A percentile compares a stretch with the other conserved stretches of the same genome.
Conservation (phyloP, 2,113 vertebrate genomes). For the Paraplagusia blochii region DNA sequence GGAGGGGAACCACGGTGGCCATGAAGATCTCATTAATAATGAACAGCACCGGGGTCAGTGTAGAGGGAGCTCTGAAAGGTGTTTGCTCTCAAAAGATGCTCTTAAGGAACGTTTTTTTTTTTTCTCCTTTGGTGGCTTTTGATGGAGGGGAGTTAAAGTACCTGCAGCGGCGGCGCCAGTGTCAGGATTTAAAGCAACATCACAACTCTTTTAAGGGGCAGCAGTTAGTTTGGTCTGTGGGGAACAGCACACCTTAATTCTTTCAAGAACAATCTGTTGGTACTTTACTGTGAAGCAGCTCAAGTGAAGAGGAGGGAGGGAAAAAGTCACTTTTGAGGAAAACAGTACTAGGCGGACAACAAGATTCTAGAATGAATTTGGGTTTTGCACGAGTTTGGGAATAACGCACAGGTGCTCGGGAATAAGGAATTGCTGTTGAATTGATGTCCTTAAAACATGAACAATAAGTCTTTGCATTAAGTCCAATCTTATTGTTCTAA, state of each 20-base stretch:
- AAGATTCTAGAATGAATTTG: no score
- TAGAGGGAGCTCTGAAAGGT: conserved; percentile 59
- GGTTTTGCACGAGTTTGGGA: no score
- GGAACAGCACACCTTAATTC: conserved; percentile 10
- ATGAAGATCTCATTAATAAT: conserved; percentile 63
- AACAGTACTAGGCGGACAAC: no score
- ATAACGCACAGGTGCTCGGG: no score
- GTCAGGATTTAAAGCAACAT: conserved; percentile 14
- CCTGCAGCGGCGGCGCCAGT: conserved; percentile 3
- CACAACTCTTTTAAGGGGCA: conserved; percentile 26
- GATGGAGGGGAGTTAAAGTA: conserved; percentile 19
- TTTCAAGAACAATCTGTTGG: conserved; percentile 34
- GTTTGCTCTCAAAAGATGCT: conserved; percentile 32
- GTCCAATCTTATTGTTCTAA: no score
- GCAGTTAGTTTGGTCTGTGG: not conserved
- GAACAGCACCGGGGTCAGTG: conserved; percentile 43
- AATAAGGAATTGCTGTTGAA: no score
- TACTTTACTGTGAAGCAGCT: conserved; percentile 22
- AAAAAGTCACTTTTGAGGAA: not conserved
- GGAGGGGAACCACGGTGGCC: conserved; percentile 14
- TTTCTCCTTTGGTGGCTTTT: conserved; percentile 10
- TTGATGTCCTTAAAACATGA: no score
- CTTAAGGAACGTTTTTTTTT: conserved; percentile 23
- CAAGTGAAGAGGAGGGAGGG: conserved; percentile 18
- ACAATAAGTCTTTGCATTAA: no score